Evolutionary conservation across 2,113 vertebrate genomes (phyloP), one percentile per base, ranked within the genome.

Genomic region (Litocranius walleri): DNA sequence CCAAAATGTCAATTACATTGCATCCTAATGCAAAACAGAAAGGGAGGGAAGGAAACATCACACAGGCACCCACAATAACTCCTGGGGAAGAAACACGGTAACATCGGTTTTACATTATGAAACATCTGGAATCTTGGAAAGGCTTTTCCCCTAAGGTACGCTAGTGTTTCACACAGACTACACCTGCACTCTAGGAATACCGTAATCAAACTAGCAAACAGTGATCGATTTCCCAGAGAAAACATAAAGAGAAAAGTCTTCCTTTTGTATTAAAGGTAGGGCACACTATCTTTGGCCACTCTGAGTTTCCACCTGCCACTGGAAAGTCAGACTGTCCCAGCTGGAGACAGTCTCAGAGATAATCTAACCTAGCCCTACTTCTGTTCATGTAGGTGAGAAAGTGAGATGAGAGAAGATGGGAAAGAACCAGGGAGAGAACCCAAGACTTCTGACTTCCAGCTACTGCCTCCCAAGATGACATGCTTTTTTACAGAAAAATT

Each of bases 91-190:
- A 89, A 90, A 36, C 21, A 62, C 14, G 0, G 2, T 88, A 88
- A 96, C 93, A 88, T 57, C 57, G 36, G 81, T 74, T 43, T 90
- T 50, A 48, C 3, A 67, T 13, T 91, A 7, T 59, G 54, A 10
- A 67, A 85, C 33, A 91, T 33, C 77, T 82, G 54, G 82, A 97
- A 62, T 91, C 85, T 59, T 52, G 30, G 57, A 95, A 96, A 97
- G 36, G 61, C 61, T 81, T 21, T 80, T 91, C 92, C 29, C 86
- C 59, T 85, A 61, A 57, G 27, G n/a, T 59, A 54, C 48, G 78
- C 83, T 80, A 87, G 4, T 54, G 50, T 80, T 89, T 95, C 67
- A 82, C 8, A 91, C 16, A 89, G 91, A 97, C 86, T 82, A 86
- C 15, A 92, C 17, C 17, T 84, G 40, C 54, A 98, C 81, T 84